Evolutionary conservation across 2,113 vertebrate species (phyloP).

Genomic region (Chiloscyllium plagiosum): DNA sequence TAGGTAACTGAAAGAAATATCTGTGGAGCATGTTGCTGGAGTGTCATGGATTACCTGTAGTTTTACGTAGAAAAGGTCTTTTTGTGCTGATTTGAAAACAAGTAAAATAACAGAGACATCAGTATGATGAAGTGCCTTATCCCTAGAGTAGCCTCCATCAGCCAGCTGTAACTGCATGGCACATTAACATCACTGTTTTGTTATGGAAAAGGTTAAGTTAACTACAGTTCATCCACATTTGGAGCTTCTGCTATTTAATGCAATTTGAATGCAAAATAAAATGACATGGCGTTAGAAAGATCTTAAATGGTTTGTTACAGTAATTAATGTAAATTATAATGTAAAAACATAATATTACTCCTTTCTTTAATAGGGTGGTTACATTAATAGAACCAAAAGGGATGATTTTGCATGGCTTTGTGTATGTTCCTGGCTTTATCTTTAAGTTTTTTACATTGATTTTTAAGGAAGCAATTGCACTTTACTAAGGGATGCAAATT

Average conservation of each 20-base stretch:
- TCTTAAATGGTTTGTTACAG: neutral
- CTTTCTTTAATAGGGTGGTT: neutral
- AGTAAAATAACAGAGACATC: neutral
- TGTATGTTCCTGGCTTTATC: neutral
- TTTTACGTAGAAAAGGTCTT: neutral
- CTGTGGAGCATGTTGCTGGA: neutral
- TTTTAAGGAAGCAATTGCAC: neutral
- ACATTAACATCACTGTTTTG: neutral
- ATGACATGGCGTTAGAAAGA: neutral
- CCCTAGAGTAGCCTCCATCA: neutral
- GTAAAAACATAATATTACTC: neutral
- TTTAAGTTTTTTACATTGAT: neutral
- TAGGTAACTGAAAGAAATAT: neutral
- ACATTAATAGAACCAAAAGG: neutral
- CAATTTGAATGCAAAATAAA: neutral
- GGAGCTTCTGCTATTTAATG: neutral
- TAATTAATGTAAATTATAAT: neutral
- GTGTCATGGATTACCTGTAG: neutral
- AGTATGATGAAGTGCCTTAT: conserved; percentile 12
- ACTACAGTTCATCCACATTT: neutral
- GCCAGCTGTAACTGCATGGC: neutral
- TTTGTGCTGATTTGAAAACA: neutral
- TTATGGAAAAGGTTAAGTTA: neutral
- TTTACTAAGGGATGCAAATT: neutral
- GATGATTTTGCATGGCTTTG: neutral